Base-by-base conservation (phyloP, 1,140 invertebrate genomes). In the Acyrthosiphon pisum region DNA sequence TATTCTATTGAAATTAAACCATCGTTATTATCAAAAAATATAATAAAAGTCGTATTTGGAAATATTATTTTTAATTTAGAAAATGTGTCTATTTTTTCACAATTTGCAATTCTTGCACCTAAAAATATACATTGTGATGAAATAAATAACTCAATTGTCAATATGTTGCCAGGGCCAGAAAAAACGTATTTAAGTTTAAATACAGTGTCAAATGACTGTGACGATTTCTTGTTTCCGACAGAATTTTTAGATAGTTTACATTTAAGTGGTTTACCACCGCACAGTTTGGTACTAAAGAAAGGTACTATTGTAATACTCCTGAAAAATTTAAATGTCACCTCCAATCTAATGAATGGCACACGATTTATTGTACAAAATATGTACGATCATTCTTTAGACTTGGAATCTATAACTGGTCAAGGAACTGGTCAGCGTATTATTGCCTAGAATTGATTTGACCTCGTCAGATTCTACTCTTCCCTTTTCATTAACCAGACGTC, bases 81-180 rank as follows among this genome's bases (percentile, higher is more conserved):
- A 68, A 91, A 84, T 84, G 41, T 84, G 83, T 44, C 41, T 84
- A 84, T 84, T 44, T 84, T 76, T 84, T 84, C 83, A 84, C 37
- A 84, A 84, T 84, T 26, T 44, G 83, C 22, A 9, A 84, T 84
- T 84, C 83, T 84, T 84, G 83, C 83, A 84, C 83, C 41, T 84
- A 84, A 84, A 84, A 84, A 44, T 84, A 23, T 44, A 83, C 35
- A 83, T 37, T 83, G 76, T 22, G 76, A 83, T 83, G 6, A 83
- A 83, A 83, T 83, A 37, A 44, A 84, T 44, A 84, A 84, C 7
- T 7, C 37, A 44, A 44, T 84, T 41, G 37, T 84, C 6, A 84
- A 84, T 84, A 84, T 84, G 37, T 44, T 84, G 22, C 22, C 37
- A 84, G 41, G 83, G 41, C 83, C 22, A 84, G 83, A 44, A 84